Evolutionary conservation across 53 echinoderm and acorn worm genomes (phyloP), one percentile per base, ranked within the genome.

Genomic region (Arbacia lixula): DNA sequence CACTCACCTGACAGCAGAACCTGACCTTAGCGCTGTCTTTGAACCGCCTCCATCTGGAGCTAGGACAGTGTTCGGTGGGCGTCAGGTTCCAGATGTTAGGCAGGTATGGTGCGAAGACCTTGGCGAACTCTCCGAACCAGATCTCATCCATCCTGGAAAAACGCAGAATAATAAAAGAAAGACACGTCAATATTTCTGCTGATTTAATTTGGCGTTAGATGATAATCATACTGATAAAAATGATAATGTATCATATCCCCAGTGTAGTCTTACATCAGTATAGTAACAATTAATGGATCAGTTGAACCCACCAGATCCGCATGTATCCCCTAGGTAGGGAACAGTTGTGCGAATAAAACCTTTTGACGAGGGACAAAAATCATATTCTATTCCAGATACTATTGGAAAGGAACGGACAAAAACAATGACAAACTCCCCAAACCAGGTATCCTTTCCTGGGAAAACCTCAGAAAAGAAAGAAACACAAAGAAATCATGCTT

Each of bases 21-120:
- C 98, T 77, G 58, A 98, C 98, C 77, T 98, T 98, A 1, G 98
- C 98, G 34, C 98, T 98, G 83, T 98, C 98, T 85, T 98, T 98
- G 72, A 98, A 98, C 42, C 92, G 88, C 60, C 92, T 71, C 98
- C 98, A 98, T 67, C 93, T 86, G 34, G 98, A 90, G 62, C 94
- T 94, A 0, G 98, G 98, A 66, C 90, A 92, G 20, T 72, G 33
- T 33, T 88, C 90, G 22, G 98, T 98, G 6, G 92, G 88, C 19
- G 90, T 82, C 21, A 98, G 90, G 54, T 86, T 94, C 98, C 98
- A 98, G 71, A 86, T 84, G 83, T 98, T 94, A 0, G 98, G 98
- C 2, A 91, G 88, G 24, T 90, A 98, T 11, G 90, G 86, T 33
- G 92, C 88, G 69, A 98, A 98, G 6, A 98, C 91, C 22, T 88